These are phyloP conservation scores for Dromococcyx pavoninus DNA, from an alignment of 2,797 vertebrate species.

Conservation along the genomic window DNA sequence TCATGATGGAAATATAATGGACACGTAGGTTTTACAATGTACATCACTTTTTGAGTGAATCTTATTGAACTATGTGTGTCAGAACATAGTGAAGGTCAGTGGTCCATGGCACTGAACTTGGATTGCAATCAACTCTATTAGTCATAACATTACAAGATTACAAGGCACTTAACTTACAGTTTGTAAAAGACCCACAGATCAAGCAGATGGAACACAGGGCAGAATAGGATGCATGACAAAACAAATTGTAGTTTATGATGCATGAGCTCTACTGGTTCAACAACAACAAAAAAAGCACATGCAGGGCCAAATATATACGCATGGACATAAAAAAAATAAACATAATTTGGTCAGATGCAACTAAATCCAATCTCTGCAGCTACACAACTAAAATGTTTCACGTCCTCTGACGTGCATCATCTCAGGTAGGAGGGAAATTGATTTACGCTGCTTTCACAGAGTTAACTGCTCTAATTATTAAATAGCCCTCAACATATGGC, in stretches of 20 bases:
- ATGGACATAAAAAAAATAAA: background rate
- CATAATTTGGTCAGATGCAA: background rate
- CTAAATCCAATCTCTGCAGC: background rate
- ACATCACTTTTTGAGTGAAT: background rate
- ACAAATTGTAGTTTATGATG: background rate
- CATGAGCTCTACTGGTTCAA: background rate
- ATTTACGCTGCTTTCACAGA: background rate
- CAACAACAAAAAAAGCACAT: background rate
- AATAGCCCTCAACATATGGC: constrained; percentile 17
- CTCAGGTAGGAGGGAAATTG: constrained; percentile 4
- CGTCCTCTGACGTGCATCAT: background rate
- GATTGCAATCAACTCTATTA: background rate
- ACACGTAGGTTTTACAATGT: background rate
- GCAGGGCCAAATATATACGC: background rate
- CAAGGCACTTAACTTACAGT: background rate
- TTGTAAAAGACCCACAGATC: background rate
- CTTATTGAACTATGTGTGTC: background rate
- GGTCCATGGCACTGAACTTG: background rate
- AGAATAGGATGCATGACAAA: background rate
- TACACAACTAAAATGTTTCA: background rate
- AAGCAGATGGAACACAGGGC: background rate
- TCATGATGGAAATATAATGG: background rate
- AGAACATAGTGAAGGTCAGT: background rate
- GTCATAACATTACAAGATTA: background rate
- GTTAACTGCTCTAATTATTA: constrained; percentile 28